phyloP scores from a whole-genome alignment of 2,797 vertebrate genomes.

The Parauchenoglanis ngamensis region DNA sequence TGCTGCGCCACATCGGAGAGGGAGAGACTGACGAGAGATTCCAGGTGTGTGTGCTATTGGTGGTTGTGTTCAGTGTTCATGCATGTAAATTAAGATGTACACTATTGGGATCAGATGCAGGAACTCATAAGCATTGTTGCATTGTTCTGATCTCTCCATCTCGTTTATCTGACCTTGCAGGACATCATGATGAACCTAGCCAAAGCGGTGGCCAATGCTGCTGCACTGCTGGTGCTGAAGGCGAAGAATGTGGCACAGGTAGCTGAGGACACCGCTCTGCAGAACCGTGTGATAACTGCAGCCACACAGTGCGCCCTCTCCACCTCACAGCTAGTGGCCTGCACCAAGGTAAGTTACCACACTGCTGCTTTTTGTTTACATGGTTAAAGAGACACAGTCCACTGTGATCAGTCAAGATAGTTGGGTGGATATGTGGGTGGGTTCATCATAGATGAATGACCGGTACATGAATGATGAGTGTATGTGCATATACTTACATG shows the following conservation, averaged over 20 bases:
- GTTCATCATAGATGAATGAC: background rate
- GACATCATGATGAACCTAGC: slow-evolving; percentile 98
- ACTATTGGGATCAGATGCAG: background rate
- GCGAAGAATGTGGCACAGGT: slow-evolving; percentile 98
- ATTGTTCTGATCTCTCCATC: background rate
- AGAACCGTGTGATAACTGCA: slow-evolving; percentile 97
- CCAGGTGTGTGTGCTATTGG: slow-evolving; percentile 76
- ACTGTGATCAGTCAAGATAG: background rate
- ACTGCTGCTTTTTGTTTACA: background rate
- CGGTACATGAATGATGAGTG: background rate
- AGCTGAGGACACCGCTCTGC: slow-evolving; percentile 89
- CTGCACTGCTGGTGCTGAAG: slow-evolving; percentile 97
- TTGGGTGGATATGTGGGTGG: no score
- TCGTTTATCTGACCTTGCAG: slow-evolving; percentile 68
- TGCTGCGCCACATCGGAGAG: slow-evolving; percentile 95
- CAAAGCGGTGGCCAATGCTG: slow-evolving; percentile 97
- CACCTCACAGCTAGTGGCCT: slow-evolving; percentile 97
- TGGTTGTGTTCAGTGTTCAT: background rate
- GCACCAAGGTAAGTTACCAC: slow-evolving; percentile 85
- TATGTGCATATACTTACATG: background rate
- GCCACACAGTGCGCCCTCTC: slow-evolving; percentile 97
- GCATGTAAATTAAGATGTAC: background rate
- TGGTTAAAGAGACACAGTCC: background rate
- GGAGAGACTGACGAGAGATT: slow-evolving; percentile 96
- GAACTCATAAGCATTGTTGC: background rate